Conservation (phyloP, 2,113 vertebrate species). For the Hypomesus transpacificus region DNA sequence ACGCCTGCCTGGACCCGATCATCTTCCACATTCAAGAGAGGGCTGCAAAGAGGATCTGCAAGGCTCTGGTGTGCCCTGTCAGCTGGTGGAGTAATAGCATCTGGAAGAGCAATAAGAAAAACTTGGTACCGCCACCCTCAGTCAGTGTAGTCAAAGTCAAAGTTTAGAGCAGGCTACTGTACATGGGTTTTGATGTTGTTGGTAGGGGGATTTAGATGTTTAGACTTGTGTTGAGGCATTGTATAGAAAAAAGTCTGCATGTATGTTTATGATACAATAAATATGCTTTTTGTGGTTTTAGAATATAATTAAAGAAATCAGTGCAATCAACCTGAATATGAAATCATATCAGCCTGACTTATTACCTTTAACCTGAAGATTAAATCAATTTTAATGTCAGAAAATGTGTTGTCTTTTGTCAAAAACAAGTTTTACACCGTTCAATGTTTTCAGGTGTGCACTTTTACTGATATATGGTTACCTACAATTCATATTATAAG, state of each 20-base stretch:
- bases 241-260: background rate
- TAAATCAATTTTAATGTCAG: too few species aligned
- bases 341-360: too few species aligned
- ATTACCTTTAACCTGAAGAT: too few species aligned
- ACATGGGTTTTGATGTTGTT: too few species aligned
- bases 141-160: conserved; percentile 20
- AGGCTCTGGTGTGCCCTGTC: conserved; percentile 7
- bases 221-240: background rate
- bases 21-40: conserved; percentile 40
- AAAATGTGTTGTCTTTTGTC: too few species aligned
- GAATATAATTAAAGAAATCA: background rate
- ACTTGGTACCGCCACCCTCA: conserved; percentile 6
- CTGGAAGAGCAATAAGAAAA: background rate
- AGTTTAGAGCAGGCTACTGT: background rate
- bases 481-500: too few species aligned
- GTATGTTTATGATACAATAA: background rate
- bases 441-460: too few species aligned
- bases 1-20: conserved; percentile 37
- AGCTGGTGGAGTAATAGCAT: conserved; percentile 13
- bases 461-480: too few species aligned
- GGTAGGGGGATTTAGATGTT: background rate
- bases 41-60: background rate
- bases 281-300: background rate
- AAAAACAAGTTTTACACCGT: too few species aligned
- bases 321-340: too few species aligned